phyloP scores from a whole-genome alignment of 2,888 invertebrate species.

The Buathra laborator region DNA sequence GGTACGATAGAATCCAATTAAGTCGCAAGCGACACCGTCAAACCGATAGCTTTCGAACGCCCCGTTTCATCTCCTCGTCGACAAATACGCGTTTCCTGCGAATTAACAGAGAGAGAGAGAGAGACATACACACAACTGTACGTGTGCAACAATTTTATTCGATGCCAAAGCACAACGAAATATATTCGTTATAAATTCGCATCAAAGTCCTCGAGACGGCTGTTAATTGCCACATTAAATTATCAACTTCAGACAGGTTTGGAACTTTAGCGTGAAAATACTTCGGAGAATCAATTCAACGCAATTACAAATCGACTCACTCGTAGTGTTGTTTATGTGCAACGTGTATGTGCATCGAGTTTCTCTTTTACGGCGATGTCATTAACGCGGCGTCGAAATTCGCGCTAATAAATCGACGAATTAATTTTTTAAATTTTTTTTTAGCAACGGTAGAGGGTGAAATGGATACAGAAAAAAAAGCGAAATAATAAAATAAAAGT shows the following conservation, averaged over 20 bases:
- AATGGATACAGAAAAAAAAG: no score
- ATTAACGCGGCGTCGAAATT: background rate
- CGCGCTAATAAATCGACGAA: background rate
- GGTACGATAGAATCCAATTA: conserved; percentile 53
- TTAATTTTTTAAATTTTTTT: conserved; percentile 27
- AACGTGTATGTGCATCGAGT: background rate
- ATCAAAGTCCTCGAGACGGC: conserved; percentile 1
- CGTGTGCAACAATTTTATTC: background rate
- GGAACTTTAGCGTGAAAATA: background rate
- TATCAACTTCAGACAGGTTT: background rate
- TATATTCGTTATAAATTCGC: background rate
- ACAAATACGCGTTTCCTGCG: conserved; percentile 3
- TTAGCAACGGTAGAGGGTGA: no score
- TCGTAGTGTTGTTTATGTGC: background rate
- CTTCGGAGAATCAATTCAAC: background rate
- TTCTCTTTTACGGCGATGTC: background rate
- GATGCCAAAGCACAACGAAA: background rate
- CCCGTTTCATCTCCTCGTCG: conserved; percentile 43
- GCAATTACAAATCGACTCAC: background rate
- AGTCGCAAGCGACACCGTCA: conserved; percentile 26
- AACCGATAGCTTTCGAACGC: conserved; percentile 22
- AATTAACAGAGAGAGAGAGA: background rate
- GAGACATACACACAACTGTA: background rate
- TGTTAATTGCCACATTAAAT: background rate
- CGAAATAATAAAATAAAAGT: no score